These are phyloP conservation scores for Cephonodes hylas DNA, from an alignment of 2,888 invertebrate species.

Conservation along the genomic window DNA sequence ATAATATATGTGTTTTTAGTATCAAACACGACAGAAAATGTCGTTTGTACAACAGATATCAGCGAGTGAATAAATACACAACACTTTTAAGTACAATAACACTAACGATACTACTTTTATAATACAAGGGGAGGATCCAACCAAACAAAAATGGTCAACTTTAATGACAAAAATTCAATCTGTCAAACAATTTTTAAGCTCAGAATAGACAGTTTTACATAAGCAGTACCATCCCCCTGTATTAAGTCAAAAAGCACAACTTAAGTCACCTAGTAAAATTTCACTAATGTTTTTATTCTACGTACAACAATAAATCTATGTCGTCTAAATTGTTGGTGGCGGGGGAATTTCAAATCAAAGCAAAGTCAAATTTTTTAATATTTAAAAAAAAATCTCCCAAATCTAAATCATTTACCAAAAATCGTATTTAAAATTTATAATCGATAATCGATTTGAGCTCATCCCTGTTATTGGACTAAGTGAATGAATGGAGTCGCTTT, in stretches of 20 bases:
- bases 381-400: too few species aligned
- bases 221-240: background rate
- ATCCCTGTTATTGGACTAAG: too few species aligned
- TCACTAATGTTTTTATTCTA: conserved; percentile 19
- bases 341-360: background rate
- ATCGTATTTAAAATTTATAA: too few species aligned
- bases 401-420: too few species aligned
- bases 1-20: too few species aligned
- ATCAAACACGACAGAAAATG: background rate
- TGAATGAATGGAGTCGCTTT: too few species aligned
- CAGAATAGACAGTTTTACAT: too few species aligned
- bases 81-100: background rate
- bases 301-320: conserved; percentile 7
- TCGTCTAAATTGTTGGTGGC: background rate
- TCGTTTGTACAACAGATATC: conserved; percentile 1
- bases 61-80: background rate
- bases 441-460: too few species aligned
- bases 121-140: background rate
- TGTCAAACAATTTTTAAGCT: too few species aligned
- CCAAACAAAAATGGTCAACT: background rate
- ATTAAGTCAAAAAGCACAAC: background rate
- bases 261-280: conserved; percentile 16
- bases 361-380: too few species aligned
- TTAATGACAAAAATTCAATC: too few species aligned
- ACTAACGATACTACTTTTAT: background rate